Base-by-base conservation (phyloP, 1,140 invertebrate genomes). In the Trichonephila clavata region DNA sequence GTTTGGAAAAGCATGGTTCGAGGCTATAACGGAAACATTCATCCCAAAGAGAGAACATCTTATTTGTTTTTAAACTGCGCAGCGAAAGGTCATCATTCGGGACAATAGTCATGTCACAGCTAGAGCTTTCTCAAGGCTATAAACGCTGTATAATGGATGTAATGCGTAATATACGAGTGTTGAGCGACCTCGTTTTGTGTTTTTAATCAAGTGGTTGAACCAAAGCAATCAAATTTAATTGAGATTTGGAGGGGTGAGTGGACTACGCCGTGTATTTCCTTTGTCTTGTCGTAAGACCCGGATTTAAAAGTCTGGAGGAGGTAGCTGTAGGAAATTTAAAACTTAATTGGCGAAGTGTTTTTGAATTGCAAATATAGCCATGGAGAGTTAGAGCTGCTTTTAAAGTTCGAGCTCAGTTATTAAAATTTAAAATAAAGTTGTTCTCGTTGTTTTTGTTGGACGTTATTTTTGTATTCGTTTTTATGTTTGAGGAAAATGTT, bases 211-310 rank as follows among this genome's bases (percentile, higher is more conserved):
- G 71, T 39, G 71, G 24, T 77, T 32, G 71, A 77, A 27, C 32
- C 16, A 39, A 77, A 39, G 71, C 32, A 77, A 77, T 77, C 32
- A 77, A 32, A 77, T 77, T 77, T 77, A 77, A 77, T 77, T 77
- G 71, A 39, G 71, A 16, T 32, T 32, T 39, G 18, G 71, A 32
- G 71, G 27, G 27, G 27, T 32, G 2, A 39, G 71, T 77, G 71
- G 4, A 39, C 24, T 32, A 27, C 27, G 18, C 16, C 8, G 24
- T 32, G 27, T 10, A 39, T 39, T 39, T 16, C 18, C 71, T 77
- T 77, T 77, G 71, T 77, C 71, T 27, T 77, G 71, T 77, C 71
- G 32, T 32, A 13, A 27, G 32, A 77, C 32, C 24, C 7, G 71
- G 27, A 32, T 77, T 77, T 71, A 6, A 50, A 50, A 21, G 61